Base-by-base conservation (phyloP, 2,888 invertebrate genomes). In the Rapana venosa region DNA sequence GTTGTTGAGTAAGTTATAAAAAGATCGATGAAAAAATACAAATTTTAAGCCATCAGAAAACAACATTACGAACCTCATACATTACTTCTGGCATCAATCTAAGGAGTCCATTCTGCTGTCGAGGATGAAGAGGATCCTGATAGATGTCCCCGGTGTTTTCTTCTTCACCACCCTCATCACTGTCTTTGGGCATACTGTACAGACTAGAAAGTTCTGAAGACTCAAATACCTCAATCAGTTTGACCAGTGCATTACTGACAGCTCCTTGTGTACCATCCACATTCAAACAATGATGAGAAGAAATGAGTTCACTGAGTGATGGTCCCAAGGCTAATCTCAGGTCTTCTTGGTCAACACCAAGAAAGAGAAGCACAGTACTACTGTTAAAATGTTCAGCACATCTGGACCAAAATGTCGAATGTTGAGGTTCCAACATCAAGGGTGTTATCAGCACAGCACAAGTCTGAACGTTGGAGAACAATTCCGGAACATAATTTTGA, bases 221-320 rank as follows among this genome's bases (percentile, higher is more conserved):
- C 47, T 87, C 87, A 87, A n/a, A 87, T 17, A 66, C 87, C 74
- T 87, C 74, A 30, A 87, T 87, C 36, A 87, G 47, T 56, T 47
- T 36, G 47, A 87, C n/a, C 87, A 87, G 11, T 6, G 87, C 87
- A 35, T 13, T 74, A 30, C 36, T 74, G n/a, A 87, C 87, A 5
- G 74, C 35, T 15, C 22, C 74, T n/a, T 56, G 22, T 0, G 87
- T 47, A 74, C 87, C 47, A 30, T 87, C 87, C 74, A 87, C 87
- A 8, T 35, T 47, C 87, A 87, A 22, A 36, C 87, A 87, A 0
- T 22, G 26, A n/a, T 87, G 36, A 26, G 26, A 36, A n/a, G 74
- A 47, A 8, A 87, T n/a, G 1, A 26, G 32, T 4, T 47, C 32
- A 74, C 36, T 47, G 17, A 70, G 1, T 13, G 35, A 4, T 22